Conservation (phyloP, 1,140 invertebrate species). For the Camponotus vicinus region DNA sequence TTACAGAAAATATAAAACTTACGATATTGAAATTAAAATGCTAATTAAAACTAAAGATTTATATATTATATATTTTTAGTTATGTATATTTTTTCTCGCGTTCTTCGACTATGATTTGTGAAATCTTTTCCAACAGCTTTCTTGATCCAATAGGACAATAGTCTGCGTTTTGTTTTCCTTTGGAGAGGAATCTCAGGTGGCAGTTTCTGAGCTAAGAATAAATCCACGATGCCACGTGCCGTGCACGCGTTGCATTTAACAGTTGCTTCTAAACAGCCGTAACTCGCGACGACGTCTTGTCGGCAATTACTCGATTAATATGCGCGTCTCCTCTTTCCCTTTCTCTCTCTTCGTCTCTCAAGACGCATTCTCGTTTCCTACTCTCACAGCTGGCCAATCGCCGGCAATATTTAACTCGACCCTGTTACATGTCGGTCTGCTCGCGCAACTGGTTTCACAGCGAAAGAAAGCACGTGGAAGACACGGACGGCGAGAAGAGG, state of each 20-base stretch:
- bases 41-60: background rate
- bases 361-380: background rate
- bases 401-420: constrained; percentile 59
- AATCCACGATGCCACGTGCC: constrained; percentile 69
- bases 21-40: background rate
- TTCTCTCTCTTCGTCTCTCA: background rate
- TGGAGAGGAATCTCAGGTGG: constrained; percentile 60
- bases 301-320: too few species aligned
- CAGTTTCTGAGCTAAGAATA: constrained; percentile 63
- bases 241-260: constrained; percentile 45
- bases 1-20: background rate
- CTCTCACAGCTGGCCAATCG: background rate
- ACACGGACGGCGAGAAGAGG: background rate
- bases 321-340: too few species aligned
- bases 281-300: constrained; percentile 27
- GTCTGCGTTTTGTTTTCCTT: constrained; percentile 30
- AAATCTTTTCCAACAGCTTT: background rate
- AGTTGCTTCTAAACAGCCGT: constrained; percentile 63
- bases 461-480: constrained; percentile 44
- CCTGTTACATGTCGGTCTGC: constrained; percentile 32
- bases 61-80: background rate
- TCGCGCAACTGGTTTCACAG: constrained; percentile 61
- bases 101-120: background rate
- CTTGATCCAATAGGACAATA: background rate
- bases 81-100: background rate